phyloP scores from a whole-genome alignment of 2,113 vertebrate genomes.

The Lanius ludovicianus region DNA sequence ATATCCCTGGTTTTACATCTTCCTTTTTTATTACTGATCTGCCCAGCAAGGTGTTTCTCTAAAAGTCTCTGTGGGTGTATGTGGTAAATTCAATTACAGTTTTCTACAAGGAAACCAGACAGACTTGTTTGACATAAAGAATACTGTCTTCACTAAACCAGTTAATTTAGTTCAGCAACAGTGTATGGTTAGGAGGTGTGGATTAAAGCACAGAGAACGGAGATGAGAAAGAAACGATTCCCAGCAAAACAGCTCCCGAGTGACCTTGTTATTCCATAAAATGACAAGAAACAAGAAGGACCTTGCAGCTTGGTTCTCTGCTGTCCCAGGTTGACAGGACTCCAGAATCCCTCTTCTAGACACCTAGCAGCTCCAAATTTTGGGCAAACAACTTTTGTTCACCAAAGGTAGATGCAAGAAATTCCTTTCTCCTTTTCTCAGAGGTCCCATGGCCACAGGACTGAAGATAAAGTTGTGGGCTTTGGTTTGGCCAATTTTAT shows the following conservation, averaged over 20 bases:
- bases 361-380: neutral
- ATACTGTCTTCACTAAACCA: conserved; percentile 50
- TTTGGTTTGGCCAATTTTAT: neutral
- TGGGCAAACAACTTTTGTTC: neutral
- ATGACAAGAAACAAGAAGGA: neutral
- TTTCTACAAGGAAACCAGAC: conserved; percentile 53
- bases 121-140: conserved; percentile 61
- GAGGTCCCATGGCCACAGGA: neutral
- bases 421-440: neutral
- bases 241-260: neutral
- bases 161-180: conserved; percentile 57
- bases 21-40: conserved; percentile 56
- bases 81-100: conserved; percentile 63
- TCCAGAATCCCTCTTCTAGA: neutral
- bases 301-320: neutral
- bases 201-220: neutral
- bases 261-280: neutral
- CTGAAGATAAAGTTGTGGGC: neutral
- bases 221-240: conserved; percentile 11
- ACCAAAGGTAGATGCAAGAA: neutral
- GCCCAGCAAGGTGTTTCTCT: conserved; percentile 32
- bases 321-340: neutral
- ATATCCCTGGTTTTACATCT: conserved; percentile 34
- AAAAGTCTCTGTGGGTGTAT: conserved; percentile 52
- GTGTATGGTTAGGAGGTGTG: neutral